Percentiles rank a stretch among this genome's conserved stretches.
These are phyloP conservation scores for Nannobrachium achirus DNA, from an alignment of 2,113 vertebrate genomes.

Conservation along the genomic window DNA sequence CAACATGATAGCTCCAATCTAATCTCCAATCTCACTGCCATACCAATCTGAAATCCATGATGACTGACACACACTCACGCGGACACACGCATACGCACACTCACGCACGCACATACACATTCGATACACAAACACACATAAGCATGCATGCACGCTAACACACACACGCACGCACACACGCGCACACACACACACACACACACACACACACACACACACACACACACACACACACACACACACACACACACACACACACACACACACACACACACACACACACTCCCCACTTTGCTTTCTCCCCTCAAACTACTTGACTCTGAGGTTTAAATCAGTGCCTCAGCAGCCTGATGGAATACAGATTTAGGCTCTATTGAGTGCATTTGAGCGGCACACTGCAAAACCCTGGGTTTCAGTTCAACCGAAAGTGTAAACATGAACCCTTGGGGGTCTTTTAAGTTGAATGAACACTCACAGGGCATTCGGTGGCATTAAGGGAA, in stretches of 20 bases:
- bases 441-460: too few species aligned
- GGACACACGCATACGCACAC: neutral
- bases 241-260: neutral
- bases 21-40: conserved; percentile 47
- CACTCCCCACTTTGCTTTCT: conserved; percentile 27
- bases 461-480: conserved; percentile 14
- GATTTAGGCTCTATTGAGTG: conserved; percentile 54
- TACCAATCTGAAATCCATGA: conserved; percentile 48
- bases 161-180: too few species aligned
- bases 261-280: conserved; percentile 29
- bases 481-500: conserved; percentile 49
- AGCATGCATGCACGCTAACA: too few species aligned
- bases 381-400: conserved; percentile 36
- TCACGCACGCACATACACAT: too few species aligned
- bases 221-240: conserved; percentile 13
- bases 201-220: neutral
- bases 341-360: conserved; percentile 52
- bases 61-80: conserved; percentile 24
- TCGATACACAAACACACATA: neutral
- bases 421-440: too few species aligned
- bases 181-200: conserved; percentile 17
- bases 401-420: too few species aligned
- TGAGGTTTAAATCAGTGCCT: conserved; percentile 59
- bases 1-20: conserved; percentile 48
- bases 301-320: conserved; percentile 27